Base-by-base conservation (phyloP, 2,888 invertebrate genomes). In the Phanerotoma sp. region DNA sequence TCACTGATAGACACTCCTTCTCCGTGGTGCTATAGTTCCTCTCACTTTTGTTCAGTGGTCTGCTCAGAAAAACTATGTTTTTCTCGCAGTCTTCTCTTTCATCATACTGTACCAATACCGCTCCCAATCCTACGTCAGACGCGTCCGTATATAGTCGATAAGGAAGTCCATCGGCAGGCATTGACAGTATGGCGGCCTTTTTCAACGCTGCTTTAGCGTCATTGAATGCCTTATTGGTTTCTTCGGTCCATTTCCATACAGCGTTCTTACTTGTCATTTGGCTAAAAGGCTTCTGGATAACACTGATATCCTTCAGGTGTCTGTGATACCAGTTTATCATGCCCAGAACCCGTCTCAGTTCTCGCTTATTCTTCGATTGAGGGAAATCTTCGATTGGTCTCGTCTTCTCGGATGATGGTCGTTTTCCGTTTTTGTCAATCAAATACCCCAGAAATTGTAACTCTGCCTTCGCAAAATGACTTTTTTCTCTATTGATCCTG, bases 291-390 rank as follows among this genome's bases (percentile, higher is more conserved):
- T 16, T 38, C 15, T 16, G 15, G 2, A 48, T 5, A 4, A 13
- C 7, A 3, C 25, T 30, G 1, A 28, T 11, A 30, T 45, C 28
- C 15, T 45, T 45, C 11, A 48, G 4, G 10, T 47, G 48, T 5
- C 44, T 41, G 11, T 44, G 52, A 30, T 55, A 48, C 56, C 48
- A 52, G 18, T 41, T 41, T 3, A 37, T 30, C 28, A 56, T 16
- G 1, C 51, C 51, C 7, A 15, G 21, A 18, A 52, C 48, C 2
- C 52, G 22, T 3, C 38, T 33, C 10, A 56, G 9, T 35, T 56
- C 22, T 10, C 25, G 32, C 9, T 9, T 18, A 15, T 47, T 48
- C 1, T 21, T 25, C 3, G 52, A 52, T 7, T 20, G 9, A 11
- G 41, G 35, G 38, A 41, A 52, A 6, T 52, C 37, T 6, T 35